phyloP scores from a whole-genome alignment of 2,888 invertebrate species.

The Drosophila pullipes region DNA sequence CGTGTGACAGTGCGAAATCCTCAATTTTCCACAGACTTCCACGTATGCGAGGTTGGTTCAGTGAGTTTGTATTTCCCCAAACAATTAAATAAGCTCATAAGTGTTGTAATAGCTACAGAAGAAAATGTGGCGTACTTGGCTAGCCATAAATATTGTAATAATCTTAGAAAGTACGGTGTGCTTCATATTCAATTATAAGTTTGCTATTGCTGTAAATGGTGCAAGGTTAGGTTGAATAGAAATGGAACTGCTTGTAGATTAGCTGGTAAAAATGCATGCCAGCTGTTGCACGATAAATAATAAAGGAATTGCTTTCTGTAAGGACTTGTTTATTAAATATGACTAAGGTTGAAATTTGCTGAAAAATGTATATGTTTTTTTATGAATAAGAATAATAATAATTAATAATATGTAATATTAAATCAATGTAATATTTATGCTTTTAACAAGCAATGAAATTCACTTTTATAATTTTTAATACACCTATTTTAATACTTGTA shows the following conservation, averaged over 20 bases:
- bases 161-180: not conserved
- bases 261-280: not conserved
- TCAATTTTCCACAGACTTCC: not conserved
- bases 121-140: not conserved
- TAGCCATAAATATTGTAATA: not conserved
- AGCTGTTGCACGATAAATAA: not conserved
- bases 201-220: not conserved
- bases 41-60: conserved; percentile 23
- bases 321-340: not conserved
- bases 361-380: not conserved
- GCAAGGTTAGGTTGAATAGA: not conserved
- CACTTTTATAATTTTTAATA: not conserved
- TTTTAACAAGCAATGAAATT: not conserved
- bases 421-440: not conserved
- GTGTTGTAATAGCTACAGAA: not conserved
- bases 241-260: not conserved
- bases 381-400: not conserved
- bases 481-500: not conserved
- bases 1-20: conserved; percentile 19
- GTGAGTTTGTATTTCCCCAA: not conserved
- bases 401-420: not conserved
- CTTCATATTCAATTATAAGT: not conserved
- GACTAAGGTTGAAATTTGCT: not conserved
- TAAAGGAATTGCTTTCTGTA: not conserved
- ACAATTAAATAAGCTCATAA: not conserved